phyloP scores from a whole-genome alignment of 2,888 invertebrate genomes.

The Agrochola lota region DNA sequence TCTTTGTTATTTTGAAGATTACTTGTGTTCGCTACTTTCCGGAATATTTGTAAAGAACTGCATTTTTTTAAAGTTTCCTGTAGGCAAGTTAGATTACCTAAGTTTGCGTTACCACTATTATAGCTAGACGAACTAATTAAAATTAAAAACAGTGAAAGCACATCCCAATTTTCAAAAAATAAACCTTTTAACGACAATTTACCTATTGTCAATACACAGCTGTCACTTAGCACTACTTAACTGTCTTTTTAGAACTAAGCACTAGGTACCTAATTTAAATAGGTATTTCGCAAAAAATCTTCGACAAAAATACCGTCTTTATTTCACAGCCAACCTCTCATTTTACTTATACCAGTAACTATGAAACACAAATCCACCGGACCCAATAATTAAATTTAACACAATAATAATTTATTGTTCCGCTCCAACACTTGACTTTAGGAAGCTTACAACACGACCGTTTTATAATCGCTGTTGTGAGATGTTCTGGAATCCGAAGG shows the following conservation, averaged over 20 bases:
- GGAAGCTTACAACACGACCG: constrained; percentile 57
- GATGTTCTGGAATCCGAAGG: constrained; percentile 68
- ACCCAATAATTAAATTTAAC: constrained; percentile 52
- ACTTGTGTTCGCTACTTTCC: neutral
- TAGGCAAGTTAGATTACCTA: neutral
- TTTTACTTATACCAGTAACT: constrained; percentile 31
- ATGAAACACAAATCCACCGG: constrained; percentile 14
- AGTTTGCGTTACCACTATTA: neutral
- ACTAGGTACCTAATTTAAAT: neutral
- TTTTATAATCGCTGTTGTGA: constrained; percentile 60
- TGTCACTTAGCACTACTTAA: neutral
- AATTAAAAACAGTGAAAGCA: neutral
- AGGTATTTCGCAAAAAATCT: neutral
- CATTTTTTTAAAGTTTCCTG: neutral
- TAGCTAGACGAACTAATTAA: neutral
- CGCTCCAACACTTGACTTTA: constrained; percentile 51
- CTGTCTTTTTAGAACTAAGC: neutral
- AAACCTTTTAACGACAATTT: neutral
- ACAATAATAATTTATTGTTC: constrained; percentile 49
- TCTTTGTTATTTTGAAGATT: constrained; percentile 17
- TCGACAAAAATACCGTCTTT: neutral
- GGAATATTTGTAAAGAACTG: neutral
- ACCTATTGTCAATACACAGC: neutral
- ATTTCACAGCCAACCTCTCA: constrained; percentile 1
- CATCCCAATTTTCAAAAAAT: neutral